A percentile compares a stretch with the other conserved stretches of the same genome.
Evolutionary conservation across 2,113 vertebrate genomes (phyloP).

Genomic region (Martes martes): DNA sequence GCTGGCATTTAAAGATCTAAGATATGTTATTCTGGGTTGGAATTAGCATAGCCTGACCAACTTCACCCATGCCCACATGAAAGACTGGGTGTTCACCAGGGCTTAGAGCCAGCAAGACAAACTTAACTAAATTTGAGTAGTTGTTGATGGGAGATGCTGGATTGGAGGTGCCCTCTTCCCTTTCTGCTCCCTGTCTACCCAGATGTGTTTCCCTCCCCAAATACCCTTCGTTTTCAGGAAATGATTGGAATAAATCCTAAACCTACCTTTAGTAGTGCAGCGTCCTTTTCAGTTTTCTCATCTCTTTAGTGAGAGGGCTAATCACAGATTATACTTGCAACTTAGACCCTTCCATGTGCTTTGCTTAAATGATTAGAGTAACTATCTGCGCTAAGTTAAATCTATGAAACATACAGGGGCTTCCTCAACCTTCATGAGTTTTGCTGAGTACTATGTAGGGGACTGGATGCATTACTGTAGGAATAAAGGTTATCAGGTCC

Average conservation of each 20-base stretch:
- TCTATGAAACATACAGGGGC: neutral
- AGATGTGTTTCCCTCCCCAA: neutral
- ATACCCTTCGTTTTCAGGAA: neutral
- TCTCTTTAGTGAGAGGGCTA: neutral
- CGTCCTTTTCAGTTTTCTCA: neutral
- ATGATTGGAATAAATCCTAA: neutral
- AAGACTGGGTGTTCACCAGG: neutral
- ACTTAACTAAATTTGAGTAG: neutral
- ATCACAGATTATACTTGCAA: neutral
- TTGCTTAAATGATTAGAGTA: slow-evolving; percentile 13
- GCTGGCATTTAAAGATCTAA: neutral
- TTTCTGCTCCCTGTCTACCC: neutral
- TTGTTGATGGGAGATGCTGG: neutral
- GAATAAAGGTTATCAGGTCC: slow-evolving; percentile 13
- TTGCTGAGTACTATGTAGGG: neutral
- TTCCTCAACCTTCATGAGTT: neutral
- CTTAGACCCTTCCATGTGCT: neutral
- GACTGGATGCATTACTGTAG: neutral
- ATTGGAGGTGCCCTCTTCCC: neutral
- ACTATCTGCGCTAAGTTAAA: neutral
- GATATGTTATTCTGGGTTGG: neutral
- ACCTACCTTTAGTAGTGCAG: neutral
- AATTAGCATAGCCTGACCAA: neutral
- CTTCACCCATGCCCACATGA: neutral
- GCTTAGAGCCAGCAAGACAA: neutral